Evolutionary conservation across 1,140 invertebrate species (phyloP).

Genomic region (Formica selysi): DNA sequence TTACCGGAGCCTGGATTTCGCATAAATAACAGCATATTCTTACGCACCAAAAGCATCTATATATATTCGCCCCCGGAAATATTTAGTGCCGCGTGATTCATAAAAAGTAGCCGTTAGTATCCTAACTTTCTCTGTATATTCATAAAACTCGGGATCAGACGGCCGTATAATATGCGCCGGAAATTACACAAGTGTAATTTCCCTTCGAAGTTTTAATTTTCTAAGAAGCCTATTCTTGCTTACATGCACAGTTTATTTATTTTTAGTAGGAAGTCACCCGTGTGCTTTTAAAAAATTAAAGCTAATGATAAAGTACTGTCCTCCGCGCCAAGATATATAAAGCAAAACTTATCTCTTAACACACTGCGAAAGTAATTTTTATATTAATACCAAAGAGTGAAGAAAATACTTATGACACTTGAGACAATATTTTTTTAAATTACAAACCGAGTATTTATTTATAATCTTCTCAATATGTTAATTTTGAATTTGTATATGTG

Average conservation of each 20-base stretch:
- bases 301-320: conserved; percentile 4
- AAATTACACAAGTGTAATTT: not conserved
- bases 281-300: conserved; percentile 13
- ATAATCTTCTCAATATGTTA: not conserved
- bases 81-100: conserved; percentile 14
- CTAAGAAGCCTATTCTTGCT: not conserved
- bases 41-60: not conserved
- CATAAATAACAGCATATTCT: not conserved
- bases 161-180: not conserved
- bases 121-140: not conserved
- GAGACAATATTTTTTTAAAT: conserved; percentile 6
- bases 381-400: not conserved
- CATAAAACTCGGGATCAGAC: conserved; percentile 41
- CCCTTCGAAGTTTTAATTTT: not conserved
- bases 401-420: not conserved
- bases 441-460: no score
- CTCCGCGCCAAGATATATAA: not conserved
- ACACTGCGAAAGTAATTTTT: not conserved
- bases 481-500: not conserved
- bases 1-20: not conserved
- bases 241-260: not conserved
- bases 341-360: not conserved
- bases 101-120: conserved; percentile 12
- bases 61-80: conserved; percentile 10
- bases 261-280: not conserved